phyloP scores from a whole-genome alignment of 2,113 vertebrate species.

The Anhinga anhinga region DNA sequence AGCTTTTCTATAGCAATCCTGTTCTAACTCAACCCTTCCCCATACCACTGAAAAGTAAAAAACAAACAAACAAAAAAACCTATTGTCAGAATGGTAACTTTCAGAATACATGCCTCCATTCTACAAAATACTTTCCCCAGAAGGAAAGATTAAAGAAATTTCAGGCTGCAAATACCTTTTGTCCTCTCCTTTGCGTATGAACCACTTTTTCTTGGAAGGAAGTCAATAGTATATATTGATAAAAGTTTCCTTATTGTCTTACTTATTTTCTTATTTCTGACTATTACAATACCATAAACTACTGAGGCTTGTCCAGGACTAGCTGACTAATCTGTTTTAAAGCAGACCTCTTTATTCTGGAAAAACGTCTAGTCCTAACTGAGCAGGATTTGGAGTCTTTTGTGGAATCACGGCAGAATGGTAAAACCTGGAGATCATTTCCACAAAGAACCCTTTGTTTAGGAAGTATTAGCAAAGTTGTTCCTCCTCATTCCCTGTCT shows the following conservation, averaged over 20 bases:
- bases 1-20: not conserved
- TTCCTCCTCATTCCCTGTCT: not conserved
- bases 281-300: not conserved
- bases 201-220: not conserved
- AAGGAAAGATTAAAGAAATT: not conserved
- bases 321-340: not conserved
- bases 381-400: not conserved
- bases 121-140: not conserved
- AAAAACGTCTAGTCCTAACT: not conserved
- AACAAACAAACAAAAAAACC: too few relatives aligned
- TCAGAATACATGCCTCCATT: not conserved
- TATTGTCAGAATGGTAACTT: not conserved
- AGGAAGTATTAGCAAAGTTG: not conserved
- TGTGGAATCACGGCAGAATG: not conserved
- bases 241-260: not conserved
- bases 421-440: not conserved
- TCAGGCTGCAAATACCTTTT: not conserved
- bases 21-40: not conserved
- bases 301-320: not conserved
- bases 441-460: not conserved
- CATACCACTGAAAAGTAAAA: not conserved
- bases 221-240: not conserved
- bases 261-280: not conserved
- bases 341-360: not conserved
- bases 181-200: not conserved